phyloP scores from a whole-genome alignment of 2,113 vertebrate genomes.

The Dasyurus viverrinus region DNA sequence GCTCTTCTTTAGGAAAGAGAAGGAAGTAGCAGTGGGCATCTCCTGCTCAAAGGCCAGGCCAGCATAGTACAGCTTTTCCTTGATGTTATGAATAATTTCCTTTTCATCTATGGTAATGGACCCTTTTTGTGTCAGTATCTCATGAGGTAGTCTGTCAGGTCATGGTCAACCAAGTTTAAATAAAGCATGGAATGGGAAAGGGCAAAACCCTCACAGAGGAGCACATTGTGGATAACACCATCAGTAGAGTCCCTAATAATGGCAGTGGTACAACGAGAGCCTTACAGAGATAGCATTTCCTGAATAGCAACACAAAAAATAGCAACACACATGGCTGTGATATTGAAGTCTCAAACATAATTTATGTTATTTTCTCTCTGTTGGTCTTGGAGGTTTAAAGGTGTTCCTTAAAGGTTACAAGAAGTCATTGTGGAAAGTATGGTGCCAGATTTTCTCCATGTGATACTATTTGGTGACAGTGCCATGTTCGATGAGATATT shows the following conservation, averaged over 20 bases:
- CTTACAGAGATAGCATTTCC: slow-evolving; percentile 97
- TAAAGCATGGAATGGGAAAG: slow-evolving; percentile 98
- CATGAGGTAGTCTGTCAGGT: slow-evolving; percentile 99
- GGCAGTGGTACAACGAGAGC: slow-evolving; percentile 99
- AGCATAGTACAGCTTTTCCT: slow-evolving; percentile 99
- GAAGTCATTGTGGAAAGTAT: slow-evolving; percentile 96
- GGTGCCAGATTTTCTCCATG: slow-evolving; percentile 98
- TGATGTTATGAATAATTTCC: slow-evolving; percentile 99
- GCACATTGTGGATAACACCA: slow-evolving; percentile 97
- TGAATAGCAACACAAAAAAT: slow-evolving; percentile 99
- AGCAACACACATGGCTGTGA: slow-evolving; percentile 99
- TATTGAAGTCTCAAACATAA: slow-evolving; percentile 99
- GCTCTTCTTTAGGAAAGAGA: slow-evolving; percentile 98
- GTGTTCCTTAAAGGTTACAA: slow-evolving; percentile 93
- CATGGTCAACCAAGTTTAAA: slow-evolving; percentile 98
- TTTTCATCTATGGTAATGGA: slow-evolving; percentile 99
- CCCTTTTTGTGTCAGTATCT: slow-evolving; percentile 98
- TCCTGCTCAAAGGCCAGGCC: slow-evolving; percentile 99
- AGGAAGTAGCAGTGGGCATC: slow-evolving; percentile 97
- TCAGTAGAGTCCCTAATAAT: slow-evolving; percentile 76
- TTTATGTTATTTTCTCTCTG: slow-evolving; percentile 97
- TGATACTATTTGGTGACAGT: slow-evolving; percentile 98
- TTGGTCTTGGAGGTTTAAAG: slow-evolving; percentile 96
- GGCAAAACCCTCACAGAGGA: slow-evolving; percentile 98
- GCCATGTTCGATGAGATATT: slow-evolving; percentile 95